Base-by-base conservation (phyloP, 1,140 invertebrate genomes). In the Anagrus nilaparvatae region DNA sequence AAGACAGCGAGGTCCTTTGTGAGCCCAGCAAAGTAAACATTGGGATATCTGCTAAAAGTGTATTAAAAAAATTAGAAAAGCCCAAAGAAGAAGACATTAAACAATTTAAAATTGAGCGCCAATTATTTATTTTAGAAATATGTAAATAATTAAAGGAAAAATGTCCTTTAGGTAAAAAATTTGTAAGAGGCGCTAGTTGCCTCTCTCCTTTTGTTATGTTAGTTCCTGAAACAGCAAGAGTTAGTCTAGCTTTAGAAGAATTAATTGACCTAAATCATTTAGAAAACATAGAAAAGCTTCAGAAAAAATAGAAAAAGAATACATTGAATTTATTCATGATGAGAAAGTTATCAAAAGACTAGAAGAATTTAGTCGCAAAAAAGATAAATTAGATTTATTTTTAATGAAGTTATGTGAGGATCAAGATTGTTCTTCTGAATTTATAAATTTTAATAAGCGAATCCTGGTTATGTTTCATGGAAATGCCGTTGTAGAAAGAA, bases 401-500 rank as follows among this genome's bases (percentile, higher is more conserved):
- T 20, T 21, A 20, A 45, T 38, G 14, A 33, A 14, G 29, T 44
- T 30, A 16, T 35, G 16, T 40, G 30, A 32, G n/a, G n/a, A n/a
- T n/a, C n/a, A n/a, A n/a, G n/a, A n/a, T n/a, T n/a, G n/a, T n/a
- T 40, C 16, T 10, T 10, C n/a, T 12, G 18, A 43, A 19, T 14
- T 47, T 2, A 47, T 32, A 42, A 4, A 5, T 34, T 31, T 50
- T 8, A n/a, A 47, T 21, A 46, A 48, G 18, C 39, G 41, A 16
- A 12, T 44, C 29, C 37, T 51, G 9, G 43, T 44, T 5, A 9
- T 48, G 10, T 51, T 46, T 6, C 46, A 44, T 30, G 40, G 49
- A 3, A 48, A 48, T 29, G 49, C 49, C 16, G 41, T 35, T 28
- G 12, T 51, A 2, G 43, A 48, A 39, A 33, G 49, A 21, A 39